Conservation (phyloP, 37 sponge, comb jelly and placozoan species). For the Crambe crambe region DNA sequence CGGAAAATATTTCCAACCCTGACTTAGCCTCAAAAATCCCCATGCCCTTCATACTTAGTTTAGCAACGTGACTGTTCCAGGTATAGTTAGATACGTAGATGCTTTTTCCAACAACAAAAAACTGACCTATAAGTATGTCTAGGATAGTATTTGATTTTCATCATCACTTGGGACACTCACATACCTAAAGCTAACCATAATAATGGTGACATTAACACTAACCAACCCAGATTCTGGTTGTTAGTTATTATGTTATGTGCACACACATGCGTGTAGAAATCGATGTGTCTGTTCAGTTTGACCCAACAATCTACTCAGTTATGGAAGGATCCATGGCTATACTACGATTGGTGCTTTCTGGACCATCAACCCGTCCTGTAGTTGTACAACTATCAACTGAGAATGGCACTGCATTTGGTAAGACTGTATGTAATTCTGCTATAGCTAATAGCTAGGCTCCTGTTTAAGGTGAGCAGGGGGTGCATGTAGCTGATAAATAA, state of each 20-base stretch:
- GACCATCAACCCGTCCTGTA: background rate
- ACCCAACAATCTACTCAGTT: conserved; percentile 21
- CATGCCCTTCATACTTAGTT: too few relatives aligned
- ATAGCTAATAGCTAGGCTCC: too few relatives aligned
- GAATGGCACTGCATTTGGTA: conserved; percentile 51
- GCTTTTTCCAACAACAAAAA: too few relatives aligned
- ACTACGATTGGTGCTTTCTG: conserved; percentile 1
- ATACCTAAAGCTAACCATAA: background rate
- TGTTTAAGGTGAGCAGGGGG: too few relatives aligned
- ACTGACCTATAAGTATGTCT: too few relatives aligned
- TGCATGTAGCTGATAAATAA: too few relatives aligned
- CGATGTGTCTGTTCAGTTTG: conserved; percentile 9
- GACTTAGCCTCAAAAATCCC: too few relatives aligned
- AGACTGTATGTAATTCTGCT: background rate
- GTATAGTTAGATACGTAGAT: too few relatives aligned
- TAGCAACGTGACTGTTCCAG: too few relatives aligned
- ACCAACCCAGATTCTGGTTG: background rate
- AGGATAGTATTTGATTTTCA: too few relatives aligned
- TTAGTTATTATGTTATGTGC: background rate
- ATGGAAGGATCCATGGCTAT: conserved; percentile 1
- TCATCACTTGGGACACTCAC: background rate
- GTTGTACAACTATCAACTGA: conserved; percentile 15
- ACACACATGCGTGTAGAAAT: background rate
- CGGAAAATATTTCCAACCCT: too few relatives aligned
- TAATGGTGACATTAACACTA: too few relatives aligned